A percentile compares a stretch with the other conserved stretches of the same genome.
phyloP scores from a whole-genome alignment of 2,113 vertebrate genomes.

The Cynocephalus volans region DNA sequence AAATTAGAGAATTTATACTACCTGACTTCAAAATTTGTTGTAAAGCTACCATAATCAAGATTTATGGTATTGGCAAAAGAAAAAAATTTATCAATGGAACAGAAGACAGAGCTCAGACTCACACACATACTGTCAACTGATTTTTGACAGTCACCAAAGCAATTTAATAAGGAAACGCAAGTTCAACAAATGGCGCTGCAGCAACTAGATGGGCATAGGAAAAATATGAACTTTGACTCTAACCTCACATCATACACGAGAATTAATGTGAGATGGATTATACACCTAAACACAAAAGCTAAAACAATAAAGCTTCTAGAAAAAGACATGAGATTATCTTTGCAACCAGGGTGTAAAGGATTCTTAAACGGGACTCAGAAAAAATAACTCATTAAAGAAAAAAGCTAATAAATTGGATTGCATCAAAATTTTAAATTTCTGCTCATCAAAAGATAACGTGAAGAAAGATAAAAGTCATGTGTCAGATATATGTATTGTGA shows the following conservation, averaged over 20 bases:
- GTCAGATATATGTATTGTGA: too few species aligned
- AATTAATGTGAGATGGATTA: not conserved
- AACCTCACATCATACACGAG: not conserved
- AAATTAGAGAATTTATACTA: conserved; percentile 6
- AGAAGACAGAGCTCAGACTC: not conserved
- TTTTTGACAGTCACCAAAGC: not conserved
- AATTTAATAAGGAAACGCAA: not conserved
- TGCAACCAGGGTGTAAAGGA: not conserved
- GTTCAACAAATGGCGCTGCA: not conserved
- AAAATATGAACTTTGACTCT: not conserved
- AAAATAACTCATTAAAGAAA: not conserved
- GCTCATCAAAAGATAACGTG: not conserved
- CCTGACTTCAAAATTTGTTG: not conserved
- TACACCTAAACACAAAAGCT: not conserved
- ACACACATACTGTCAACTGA: not conserved
- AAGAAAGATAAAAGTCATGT: not conserved
- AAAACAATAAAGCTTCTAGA: not conserved
- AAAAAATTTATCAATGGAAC: conserved; percentile 3
- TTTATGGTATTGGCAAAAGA: not conserved
- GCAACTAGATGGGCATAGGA: not conserved
- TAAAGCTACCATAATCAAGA: conserved; percentile 2
- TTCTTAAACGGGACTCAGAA: not conserved
- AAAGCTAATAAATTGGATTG: not conserved
- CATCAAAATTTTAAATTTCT: not conserved
- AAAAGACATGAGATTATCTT: not conserved